Evolutionary conservation across 1,140 invertebrate genomes (phyloP), one percentile per base, ranked within the genome.

Genomic region (Bactericera cockerelli): DNA sequence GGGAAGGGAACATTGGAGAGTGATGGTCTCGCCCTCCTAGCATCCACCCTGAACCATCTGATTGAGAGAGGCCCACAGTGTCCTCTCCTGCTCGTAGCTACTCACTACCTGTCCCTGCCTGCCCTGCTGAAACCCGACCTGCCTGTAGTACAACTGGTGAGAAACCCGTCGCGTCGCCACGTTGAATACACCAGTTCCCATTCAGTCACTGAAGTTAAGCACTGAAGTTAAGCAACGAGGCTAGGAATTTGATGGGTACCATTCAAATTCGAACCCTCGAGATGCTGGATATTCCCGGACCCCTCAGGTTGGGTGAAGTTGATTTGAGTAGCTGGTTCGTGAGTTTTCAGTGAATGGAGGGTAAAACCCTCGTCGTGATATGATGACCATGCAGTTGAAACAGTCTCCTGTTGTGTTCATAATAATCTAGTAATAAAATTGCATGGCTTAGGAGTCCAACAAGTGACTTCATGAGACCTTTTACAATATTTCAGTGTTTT

Each of bases 1-100:
- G 92, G 92, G 1, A 87, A 87, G 74, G 88, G 89, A 61, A 95
- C 93, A 11, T 75, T 82, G 2, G 81, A 83, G 65, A 70, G 77
- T 1, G 87, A 90, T 72, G 88, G 88, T 0, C 66, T 83, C 31
- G 74, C 83, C 6, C 70, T 93, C 26, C 69, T 92, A 1, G 74
- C 78, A 6, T 77, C 83, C 1, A 76, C 78, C 33, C 64, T 92
- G 1, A 76, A 76, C 59, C 72, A 81, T 66, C 83, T 88, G 70
- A 66, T 84, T 3, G 69, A 75, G 19, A 70, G 75, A 57, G 73
- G 66, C 1, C 42, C 67, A 1, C 56, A 74, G 13, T 86, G 82
- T 68, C 89, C 89, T 3, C 84, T 88, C 67, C 68, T 89, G 0
- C 75, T 91, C 33, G 72, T 86, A 1, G 80, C 85, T 0, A 91